Conservation (phyloP, 2,888 invertebrate species). For the Conchocele bisecta region DNA sequence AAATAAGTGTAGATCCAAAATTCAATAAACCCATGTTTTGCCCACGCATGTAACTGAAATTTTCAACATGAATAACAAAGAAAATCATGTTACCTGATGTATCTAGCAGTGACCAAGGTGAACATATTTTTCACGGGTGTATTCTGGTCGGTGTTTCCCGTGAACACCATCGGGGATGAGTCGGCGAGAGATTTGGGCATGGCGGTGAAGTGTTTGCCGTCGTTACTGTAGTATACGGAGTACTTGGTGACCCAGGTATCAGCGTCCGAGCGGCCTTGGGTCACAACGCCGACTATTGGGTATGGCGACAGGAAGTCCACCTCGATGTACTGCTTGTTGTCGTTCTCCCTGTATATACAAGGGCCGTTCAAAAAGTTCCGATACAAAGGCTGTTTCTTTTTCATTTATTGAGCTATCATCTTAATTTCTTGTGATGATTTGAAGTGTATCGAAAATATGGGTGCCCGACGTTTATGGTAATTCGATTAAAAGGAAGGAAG, state of each 20-base stretch:
- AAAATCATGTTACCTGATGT: slow-evolving; percentile 63
- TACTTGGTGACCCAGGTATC: slow-evolving; percentile 66
- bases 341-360: slow-evolving; percentile 48
- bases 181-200: slow-evolving; percentile 57
- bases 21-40: too few relatives aligned
- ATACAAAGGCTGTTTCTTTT: too few relatives aligned
- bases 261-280: slow-evolving; percentile 61
- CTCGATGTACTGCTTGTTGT: slow-evolving; percentile 65
- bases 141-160: slow-evolving; percentile 60
- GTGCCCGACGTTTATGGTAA: too few relatives aligned
- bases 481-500: too few relatives aligned
- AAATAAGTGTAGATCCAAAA: too few relatives aligned
- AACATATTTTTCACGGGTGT: slow-evolving; percentile 63
- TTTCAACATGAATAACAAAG: too few relatives aligned
- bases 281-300: slow-evolving; percentile 62
- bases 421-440: too few relatives aligned
- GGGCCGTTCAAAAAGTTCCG: too few relatives aligned
- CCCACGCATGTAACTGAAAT: too few relatives aligned
- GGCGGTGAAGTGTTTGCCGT: slow-evolving; percentile 62
- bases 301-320: slow-evolving; percentile 64
- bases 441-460: too few relatives aligned
- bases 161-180: slow-evolving; percentile 55
- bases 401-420: too few relatives aligned
- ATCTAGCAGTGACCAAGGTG: slow-evolving; percentile 63
- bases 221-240: slow-evolving; percentile 66